Conservation (phyloP, 1,140 invertebrate genomes). For the Drosophila willistoni region DNA sequence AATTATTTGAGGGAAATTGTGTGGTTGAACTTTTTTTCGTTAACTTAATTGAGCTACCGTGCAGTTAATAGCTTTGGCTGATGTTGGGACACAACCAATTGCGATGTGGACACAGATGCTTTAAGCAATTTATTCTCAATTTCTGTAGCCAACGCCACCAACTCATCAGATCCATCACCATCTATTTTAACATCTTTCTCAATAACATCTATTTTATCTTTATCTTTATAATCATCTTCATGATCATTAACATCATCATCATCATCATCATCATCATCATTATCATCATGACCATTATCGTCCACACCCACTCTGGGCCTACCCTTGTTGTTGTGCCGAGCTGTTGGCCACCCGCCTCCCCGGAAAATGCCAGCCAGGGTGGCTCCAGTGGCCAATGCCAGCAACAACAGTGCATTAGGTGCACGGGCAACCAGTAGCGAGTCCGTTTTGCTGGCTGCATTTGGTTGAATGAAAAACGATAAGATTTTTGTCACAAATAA, state of each 20-base stretch:
- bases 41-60: constrained; percentile 74
- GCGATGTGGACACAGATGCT: neutral
- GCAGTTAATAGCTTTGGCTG: constrained; percentile 47
- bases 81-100: constrained; percentile 21
- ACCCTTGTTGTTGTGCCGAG: constrained; percentile 40
- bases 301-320: constrained; percentile 22
- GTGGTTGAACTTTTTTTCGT: neutral
- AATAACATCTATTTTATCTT: neutral
- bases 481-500: constrained; percentile 83
- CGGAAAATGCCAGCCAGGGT: constrained; percentile 43
- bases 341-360: constrained; percentile 1
- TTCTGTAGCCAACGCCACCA: constrained; percentile 14
- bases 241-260: neutral
- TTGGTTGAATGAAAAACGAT: constrained; percentile 83
- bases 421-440: constrained; percentile 56
- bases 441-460: constrained; percentile 82
- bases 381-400: constrained; percentile 58
- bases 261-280: neutral
- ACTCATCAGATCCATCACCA: constrained; percentile 24
- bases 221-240: neutral
- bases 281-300: neutral
- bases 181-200: constrained; percentile 15
- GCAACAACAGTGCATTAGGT: constrained; percentile 58
- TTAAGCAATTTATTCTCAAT: neutral
- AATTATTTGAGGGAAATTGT: constrained; percentile 21